Base-by-base conservation (phyloP, 1,140 invertebrate genomes). In the Diprion similis region DNA sequence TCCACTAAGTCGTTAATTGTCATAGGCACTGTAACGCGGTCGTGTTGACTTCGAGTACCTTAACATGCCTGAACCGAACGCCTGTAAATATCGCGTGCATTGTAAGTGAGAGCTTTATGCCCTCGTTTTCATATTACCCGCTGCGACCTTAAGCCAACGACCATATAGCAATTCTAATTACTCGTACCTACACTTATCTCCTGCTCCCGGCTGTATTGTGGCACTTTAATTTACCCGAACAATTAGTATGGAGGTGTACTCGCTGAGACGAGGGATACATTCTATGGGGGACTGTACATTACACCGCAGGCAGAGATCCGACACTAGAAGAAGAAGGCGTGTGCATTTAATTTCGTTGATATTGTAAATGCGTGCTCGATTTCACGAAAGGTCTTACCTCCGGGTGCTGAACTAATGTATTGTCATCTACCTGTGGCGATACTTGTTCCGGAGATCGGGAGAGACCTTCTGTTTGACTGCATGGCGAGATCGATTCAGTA, bases 1-100 rank as follows among this genome's bases (percentile, higher is more conserved):
- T 68, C 37, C 11, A 45, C 37, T 68, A 68, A 68, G 10, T 18
- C 66, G 37, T 68, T 68, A 18, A 68, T 68, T 45, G 66, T 11
- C 17, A 45, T 19, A 68, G 66, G 37, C 59, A 64, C 59, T 37
- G 24, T 37, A 37, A 37, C 24, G 24, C 24, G 24, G 24, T 37
- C 24, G 24, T 37, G 24, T 37, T 37, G 24, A 37, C 24, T 37
- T 37, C 24, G 24, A 37, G 24, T 37, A 37, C 24, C 24, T 37
- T 37, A 37, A 37, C 24, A 37, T 37, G 6, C 24, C 24, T 37
- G 6, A 1, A 6, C 24, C 24, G 24, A 37, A 37, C 24, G 6
- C 24, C 24, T 37, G 24, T 37, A 37, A 37, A 37, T 3, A 37
- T 37, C 24, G 24, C 24, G 24, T 37, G 24, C 24, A 59, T 59